phyloP scores from a whole-genome alignment of 2,888 invertebrate species.

The Nomada fabriciana region DNA sequence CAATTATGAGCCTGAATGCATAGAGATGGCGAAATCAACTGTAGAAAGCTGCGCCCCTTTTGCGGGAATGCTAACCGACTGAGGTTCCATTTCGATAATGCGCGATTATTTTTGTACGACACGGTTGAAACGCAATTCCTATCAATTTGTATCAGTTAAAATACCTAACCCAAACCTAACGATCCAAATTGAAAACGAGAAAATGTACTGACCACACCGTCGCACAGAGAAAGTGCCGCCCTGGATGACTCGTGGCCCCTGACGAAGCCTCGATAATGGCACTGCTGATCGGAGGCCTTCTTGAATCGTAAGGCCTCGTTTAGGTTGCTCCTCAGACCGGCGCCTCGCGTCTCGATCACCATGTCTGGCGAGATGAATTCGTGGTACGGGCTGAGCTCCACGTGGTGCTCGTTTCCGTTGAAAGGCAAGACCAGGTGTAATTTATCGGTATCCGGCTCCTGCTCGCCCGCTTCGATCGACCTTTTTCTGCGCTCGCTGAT shows the following conservation, averaged over 20 bases:
- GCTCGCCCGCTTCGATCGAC: slow-evolving; percentile 50
- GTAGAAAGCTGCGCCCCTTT: too few relatives aligned
- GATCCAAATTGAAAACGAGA: background rate
- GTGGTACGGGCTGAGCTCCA: slow-evolving; percentile 85
- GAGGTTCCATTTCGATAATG: too few relatives aligned
- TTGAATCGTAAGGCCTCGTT: slow-evolving; percentile 73
- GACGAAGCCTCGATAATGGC: slow-evolving; percentile 86
- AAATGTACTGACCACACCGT: slow-evolving; percentile 81
- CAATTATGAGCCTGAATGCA: too few relatives aligned
- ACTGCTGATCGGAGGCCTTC: slow-evolving; percentile 78
- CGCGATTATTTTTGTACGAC: too few relatives aligned
- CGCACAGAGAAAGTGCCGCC: slow-evolving; percentile 86
- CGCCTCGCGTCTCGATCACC: slow-evolving; percentile 89
- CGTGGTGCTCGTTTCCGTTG: slow-evolving; percentile 81
- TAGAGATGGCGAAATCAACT: too few relatives aligned
- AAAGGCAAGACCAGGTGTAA: slow-evolving; percentile 80
- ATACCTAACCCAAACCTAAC: too few relatives aligned
- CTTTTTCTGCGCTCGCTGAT: slow-evolving; percentile 69
- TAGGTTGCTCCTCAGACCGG: slow-evolving; percentile 84
- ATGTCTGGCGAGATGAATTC: slow-evolving; percentile 86
- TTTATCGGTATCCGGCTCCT: slow-evolving; percentile 51
- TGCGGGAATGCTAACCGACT: too few relatives aligned
- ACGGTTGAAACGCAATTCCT: background rate
- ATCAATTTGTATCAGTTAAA: background rate
- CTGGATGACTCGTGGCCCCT: slow-evolving; percentile 83